These are phyloP conservation scores for Neostethus bicornis DNA, from an alignment of 2,797 vertebrate species.

Conservation along the genomic window DNA sequence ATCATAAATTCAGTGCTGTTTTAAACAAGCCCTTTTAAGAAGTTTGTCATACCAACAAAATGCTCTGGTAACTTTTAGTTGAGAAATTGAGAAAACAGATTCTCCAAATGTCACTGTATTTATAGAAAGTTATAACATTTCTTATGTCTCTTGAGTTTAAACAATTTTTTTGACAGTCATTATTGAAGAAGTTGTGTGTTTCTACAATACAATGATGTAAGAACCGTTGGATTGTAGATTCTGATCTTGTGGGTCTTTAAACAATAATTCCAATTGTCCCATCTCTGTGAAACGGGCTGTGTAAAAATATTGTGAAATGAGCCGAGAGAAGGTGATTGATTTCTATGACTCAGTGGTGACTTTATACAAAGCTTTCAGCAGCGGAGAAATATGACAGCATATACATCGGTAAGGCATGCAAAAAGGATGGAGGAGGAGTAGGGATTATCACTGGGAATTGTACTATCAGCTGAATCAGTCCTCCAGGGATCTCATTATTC, in stretches of 20 bases:
- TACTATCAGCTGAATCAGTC: constrained; percentile 33
- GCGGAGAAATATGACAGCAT: constrained; percentile 14
- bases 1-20: constrained; percentile 30
- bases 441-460: constrained; percentile 39
- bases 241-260: constrained; percentile 21
- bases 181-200: constrained; percentile 13
- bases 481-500: constrained; percentile 74
- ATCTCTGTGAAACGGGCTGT: constrained; percentile 38
- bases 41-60: constrained; percentile 19
- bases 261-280: constrained; percentile 30
- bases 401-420: neutral
- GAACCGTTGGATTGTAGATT: constrained; percentile 14
- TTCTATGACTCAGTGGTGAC: constrained; percentile 15
- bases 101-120: constrained; percentile 8
- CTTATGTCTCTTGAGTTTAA: constrained; percentile 28
- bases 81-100: neutral
- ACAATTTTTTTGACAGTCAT: neutral
- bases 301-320: constrained; percentile 31
- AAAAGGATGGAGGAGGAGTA: constrained; percentile 4
- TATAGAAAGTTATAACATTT: too few species aligned
- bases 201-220: constrained; percentile 9
- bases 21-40: constrained; percentile 10
- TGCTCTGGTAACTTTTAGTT: neutral
- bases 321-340: constrained; percentile 19
- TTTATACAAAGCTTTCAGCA: constrained; percentile 20